Base-by-base conservation (phyloP, 2,797 vertebrate species). In the Aratinga solstitialis region DNA sequence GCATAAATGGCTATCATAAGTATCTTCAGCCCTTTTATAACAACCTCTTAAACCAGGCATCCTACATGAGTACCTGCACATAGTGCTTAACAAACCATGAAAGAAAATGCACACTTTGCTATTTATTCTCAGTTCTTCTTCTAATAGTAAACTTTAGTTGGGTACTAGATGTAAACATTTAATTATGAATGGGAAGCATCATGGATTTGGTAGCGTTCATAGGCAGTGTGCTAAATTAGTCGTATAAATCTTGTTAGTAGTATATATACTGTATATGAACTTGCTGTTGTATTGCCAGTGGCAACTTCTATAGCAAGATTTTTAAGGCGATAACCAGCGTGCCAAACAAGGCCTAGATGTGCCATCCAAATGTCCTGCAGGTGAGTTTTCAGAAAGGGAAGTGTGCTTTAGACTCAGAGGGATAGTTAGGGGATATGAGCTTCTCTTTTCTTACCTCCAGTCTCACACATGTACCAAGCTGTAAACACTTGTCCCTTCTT, bases 11-110 rank as follows among this genome's bases (percentile, higher is more conserved):
- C 93, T 95, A 81, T 94, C 90, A 66, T 91, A 94, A 96, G 68
- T 94, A 92, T 95, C 97, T 97, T 97, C 95, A 95, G 84, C 88
- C 69, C 74, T 75, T 94, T 96, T 97, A 95, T 92, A 87, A 93
- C 72, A 97, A 80, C 36, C 83, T 97, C 62, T 54, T 96, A 97
- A 96, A 83, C 53, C 59, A 92, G 81, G 53, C 26, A 90, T 17
- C 54, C 85, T 77, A 73, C 56, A 59, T 15, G 32, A 67, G 81
- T 88, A 50, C 40, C 59, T 72, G 96, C 93, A 95, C 88, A 96
- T 59, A 67, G 14, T 54, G 59, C n/a, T 76, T 92, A 56, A 91
- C 50, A 40, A 75, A 69, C 47, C 45, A 51, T 86, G 73, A 84
- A 88, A 56, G 43, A 85, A 82, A 89, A 93, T 75, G 29, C 47